Conservation (phyloP, 2,113 vertebrate species). For the Periophthalmodon schlosseri region DNA sequence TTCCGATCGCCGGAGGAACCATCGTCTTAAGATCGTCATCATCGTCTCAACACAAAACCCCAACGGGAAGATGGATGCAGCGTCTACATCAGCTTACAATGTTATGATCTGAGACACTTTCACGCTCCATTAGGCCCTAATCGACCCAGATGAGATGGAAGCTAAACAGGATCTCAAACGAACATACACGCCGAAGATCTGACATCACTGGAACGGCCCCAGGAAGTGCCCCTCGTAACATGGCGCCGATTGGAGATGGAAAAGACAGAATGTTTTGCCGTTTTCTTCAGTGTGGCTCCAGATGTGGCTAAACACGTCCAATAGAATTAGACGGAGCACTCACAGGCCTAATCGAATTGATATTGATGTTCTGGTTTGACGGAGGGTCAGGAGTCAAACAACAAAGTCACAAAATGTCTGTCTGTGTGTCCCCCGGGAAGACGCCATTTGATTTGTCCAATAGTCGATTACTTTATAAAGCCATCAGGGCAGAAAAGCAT, state of each 20-base stretch:
- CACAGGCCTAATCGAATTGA: constrained; percentile 7
- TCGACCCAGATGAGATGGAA: constrained; percentile 20
- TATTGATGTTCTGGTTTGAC: constrained; percentile 19
- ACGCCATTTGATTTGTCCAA: background rate
- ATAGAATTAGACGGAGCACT: background rate
- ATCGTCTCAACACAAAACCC: background rate
- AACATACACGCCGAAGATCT: constrained; percentile 29
- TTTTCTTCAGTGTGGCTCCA: background rate
- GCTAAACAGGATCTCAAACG: constrained; percentile 26
- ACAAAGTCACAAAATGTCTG: background rate
- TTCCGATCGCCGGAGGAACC: constrained; percentile 38
- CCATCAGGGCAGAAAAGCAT: background rate
- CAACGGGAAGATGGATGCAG: constrained; percentile 15
- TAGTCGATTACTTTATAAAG: constrained; percentile 1
- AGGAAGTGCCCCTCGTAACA: constrained; percentile 2
- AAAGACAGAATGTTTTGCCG: background rate
- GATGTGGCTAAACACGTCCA: background rate
- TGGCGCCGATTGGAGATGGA: background rate
- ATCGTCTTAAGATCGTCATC: constrained; percentile 18
- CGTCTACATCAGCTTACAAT: constrained; percentile 17
- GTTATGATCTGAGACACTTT: constrained; percentile 27
- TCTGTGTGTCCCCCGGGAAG: background rate
- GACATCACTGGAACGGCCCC: constrained; percentile 13
- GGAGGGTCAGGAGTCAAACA: constrained; percentile 8
- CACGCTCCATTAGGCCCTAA: constrained; percentile 33